These are phyloP conservation scores for Lapara coniferarum DNA, from an alignment of 2,888 invertebrate genomes.

Conservation along the genomic window DNA sequence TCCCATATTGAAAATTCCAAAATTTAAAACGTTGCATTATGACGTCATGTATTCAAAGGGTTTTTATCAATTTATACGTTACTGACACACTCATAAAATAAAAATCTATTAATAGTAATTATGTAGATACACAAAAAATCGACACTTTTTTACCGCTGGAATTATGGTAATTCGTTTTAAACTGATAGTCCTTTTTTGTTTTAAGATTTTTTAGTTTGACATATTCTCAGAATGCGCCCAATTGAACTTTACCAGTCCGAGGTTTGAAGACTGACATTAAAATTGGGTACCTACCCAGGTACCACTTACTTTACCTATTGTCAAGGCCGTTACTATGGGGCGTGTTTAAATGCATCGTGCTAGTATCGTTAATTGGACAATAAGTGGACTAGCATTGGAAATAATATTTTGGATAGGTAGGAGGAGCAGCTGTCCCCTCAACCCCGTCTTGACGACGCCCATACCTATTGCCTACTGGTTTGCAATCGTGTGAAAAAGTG, in stretches of 20 bases:
- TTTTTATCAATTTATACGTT: neutral
- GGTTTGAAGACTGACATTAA: too few species aligned
- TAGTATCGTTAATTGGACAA: too few species aligned
- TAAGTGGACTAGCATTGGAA: too few species aligned
- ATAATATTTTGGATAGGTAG: too few species aligned
- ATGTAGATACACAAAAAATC: neutral
- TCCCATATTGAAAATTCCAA: conserved; percentile 19
- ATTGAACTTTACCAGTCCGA: too few species aligned
- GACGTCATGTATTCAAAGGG: neutral
- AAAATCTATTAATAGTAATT: neutral
- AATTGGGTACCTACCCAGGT: too few species aligned
- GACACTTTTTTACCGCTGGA: neutral
- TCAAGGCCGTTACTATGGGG: too few species aligned
- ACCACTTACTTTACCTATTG: too few species aligned
- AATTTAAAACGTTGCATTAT: neutral
- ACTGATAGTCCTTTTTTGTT: neutral
- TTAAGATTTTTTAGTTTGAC: neutral
- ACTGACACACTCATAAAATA: neutral
- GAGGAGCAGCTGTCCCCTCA: too few species aligned
- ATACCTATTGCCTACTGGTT: neutral
- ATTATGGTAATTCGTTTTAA: neutral
- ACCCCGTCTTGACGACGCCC: too few species aligned
- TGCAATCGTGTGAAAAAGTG: neutral
- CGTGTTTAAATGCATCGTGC: too few species aligned
- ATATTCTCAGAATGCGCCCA: too few species aligned